Evolutionary conservation across 2,113 vertebrate species (phyloP).

Genomic region (Pseudorhombus dupliciocellatus): DNA sequence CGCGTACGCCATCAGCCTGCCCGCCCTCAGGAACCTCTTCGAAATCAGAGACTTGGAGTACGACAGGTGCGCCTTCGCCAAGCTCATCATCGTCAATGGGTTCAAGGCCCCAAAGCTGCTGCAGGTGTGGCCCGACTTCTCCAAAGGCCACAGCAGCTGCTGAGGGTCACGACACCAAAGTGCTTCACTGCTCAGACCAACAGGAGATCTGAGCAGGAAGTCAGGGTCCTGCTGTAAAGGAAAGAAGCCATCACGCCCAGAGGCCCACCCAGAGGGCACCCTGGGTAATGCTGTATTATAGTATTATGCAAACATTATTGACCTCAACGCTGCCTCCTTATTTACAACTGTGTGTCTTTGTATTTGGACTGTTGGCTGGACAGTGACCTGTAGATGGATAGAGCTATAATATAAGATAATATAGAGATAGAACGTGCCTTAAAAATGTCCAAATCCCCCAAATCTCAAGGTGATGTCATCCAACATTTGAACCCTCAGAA

Average conservation of each 20-base stretch:
- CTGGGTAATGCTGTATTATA: neutral
- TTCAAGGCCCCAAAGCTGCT: slow-evolving; percentile 67
- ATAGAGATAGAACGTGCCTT: neutral
- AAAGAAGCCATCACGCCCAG: slow-evolving; percentile 21
- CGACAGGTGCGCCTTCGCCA: slow-evolving; percentile 73
- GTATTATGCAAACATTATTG: neutral
- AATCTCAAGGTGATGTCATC: neutral
- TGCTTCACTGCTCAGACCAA: neutral
- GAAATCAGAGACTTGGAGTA: slow-evolving; percentile 64
- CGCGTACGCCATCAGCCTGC: slow-evolving; percentile 36
- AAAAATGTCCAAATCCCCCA: neutral
- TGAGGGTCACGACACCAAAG: slow-evolving; percentile 27
- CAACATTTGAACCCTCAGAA: too few relatives aligned
- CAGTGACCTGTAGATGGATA: neutral
- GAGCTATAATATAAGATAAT: neutral
- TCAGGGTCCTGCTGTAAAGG: neutral
- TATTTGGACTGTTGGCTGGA: neutral
- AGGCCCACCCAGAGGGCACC: neutral
- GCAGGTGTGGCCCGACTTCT: slow-evolving; percentile 75
- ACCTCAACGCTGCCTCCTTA: too few relatives aligned
- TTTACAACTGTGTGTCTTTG: too few relatives aligned
- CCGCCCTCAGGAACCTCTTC: slow-evolving; percentile 71
- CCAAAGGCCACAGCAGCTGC: slow-evolving; percentile 53
- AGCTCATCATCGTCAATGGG: slow-evolving; percentile 65
- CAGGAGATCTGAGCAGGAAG: neutral